Conservation (phyloP, 2,888 invertebrate species). For the Penaeus monodon region DNA sequence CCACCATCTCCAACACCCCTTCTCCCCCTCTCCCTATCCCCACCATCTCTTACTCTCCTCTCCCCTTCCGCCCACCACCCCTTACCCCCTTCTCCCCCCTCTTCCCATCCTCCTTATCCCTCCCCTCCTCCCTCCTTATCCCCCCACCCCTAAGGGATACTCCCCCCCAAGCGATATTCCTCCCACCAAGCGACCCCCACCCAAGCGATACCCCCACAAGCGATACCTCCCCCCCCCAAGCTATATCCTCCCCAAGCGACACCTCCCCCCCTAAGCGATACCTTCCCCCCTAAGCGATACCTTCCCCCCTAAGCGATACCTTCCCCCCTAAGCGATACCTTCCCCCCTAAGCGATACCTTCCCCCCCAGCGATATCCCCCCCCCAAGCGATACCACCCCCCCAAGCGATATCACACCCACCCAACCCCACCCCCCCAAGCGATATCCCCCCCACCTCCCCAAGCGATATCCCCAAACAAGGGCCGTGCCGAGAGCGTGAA, state of each 20-base stretch:
- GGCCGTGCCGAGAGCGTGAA: conserved; percentile 19
- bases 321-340: background rate
- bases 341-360: too few species aligned
- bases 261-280: background rate
- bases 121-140: too few species aligned
- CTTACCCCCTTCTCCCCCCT: background rate
- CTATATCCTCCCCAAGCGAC: background rate
- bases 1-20: too few species aligned
- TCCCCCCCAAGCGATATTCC: background rate
- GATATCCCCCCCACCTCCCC: background rate
- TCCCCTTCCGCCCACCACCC: background rate
- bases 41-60: too few species aligned
- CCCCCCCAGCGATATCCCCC: too few species aligned
- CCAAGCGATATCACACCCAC: too few species aligned
- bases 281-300: background rate
- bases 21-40: background rate
- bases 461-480: background rate
- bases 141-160: background rate
- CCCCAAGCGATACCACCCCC: background rate
- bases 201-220: background rate
- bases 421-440: background rate
- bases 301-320: too few species aligned
- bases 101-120: too few species aligned
- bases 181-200: background rate
- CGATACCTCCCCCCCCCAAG: background rate